Percentiles rank a stretch among this genome's conserved stretches.
These are phyloP conservation scores for Galaxias olidus DNA, from an alignment of 2,797 vertebrate genomes.

Conservation along the genomic window DNA sequence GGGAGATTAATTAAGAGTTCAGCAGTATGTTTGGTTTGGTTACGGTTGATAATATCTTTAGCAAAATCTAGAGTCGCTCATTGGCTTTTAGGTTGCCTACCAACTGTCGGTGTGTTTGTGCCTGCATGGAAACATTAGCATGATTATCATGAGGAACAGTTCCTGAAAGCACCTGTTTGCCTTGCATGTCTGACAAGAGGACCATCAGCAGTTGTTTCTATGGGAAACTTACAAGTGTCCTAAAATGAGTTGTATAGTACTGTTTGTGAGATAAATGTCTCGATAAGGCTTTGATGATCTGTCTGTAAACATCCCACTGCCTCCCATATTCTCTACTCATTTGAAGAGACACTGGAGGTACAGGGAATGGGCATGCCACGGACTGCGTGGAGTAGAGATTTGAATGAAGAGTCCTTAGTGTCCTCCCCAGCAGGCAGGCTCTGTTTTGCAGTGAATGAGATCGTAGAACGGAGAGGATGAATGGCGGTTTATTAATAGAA, in stretches of 20 bases:
- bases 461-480: slow-evolving; percentile 25
- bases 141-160: too few relatives aligned
- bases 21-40: background rate
- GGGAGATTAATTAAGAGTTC: background rate
- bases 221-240: too few relatives aligned
- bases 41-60: background rate
- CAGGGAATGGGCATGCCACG: background rate
- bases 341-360: background rate
- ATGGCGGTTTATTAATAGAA: slow-evolving; percentile 39
- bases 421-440: slow-evolving; percentile 37
- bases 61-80: background rate
- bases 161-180: too few relatives aligned
- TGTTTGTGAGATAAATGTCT: too few relatives aligned
- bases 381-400: slow-evolving; percentile 3
- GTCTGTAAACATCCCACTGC: too few relatives aligned
- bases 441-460: slow-evolving; percentile 15
- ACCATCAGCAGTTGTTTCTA: too few relatives aligned
- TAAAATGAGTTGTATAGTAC: too few relatives aligned
- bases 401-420: slow-evolving; percentile 18
- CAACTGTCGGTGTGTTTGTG: too few relatives aligned
- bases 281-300: too few relatives aligned
- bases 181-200: too few relatives aligned
- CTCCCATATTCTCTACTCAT: background rate
- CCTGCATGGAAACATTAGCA: too few relatives aligned
- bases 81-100: too few relatives aligned